Evolutionary conservation across 35 echinoderm and acorn worm genomes (phyloP).

Genomic region (Heliocidaris tuberculata): DNA sequence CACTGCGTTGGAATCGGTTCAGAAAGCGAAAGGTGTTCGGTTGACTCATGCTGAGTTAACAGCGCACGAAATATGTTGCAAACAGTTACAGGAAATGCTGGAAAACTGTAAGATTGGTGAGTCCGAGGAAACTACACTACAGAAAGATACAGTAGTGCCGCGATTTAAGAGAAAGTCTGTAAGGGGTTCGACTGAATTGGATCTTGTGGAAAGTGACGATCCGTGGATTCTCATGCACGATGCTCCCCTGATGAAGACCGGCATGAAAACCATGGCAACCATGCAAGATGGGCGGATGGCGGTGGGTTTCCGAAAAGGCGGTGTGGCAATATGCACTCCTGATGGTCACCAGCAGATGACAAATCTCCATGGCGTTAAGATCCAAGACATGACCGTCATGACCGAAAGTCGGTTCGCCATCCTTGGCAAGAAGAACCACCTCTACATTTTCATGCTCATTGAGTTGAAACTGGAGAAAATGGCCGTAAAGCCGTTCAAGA

Average conservation of each 20-base stretch:
- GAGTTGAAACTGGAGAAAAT: background rate
- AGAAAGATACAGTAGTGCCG: background rate
- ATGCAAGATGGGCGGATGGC: background rate
- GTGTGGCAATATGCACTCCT: background rate
- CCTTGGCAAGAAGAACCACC: background rate
- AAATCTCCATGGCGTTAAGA: background rate
- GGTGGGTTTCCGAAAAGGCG: background rate
- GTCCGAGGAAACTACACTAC: background rate
- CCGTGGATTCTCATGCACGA: background rate
- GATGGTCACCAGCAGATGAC: constrained; percentile 14
- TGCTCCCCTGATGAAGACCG: background rate
- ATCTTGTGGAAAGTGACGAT: background rate
- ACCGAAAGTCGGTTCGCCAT: constrained; percentile 1
- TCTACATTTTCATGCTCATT: background rate
- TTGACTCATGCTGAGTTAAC: background rate
- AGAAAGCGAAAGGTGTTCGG: background rate
- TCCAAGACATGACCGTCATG: background rate
- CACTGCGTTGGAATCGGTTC: background rate
- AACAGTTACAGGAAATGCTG: background rate
- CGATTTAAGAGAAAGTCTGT: background rate
- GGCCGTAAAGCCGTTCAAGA: background rate
- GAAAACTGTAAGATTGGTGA: too few relatives aligned
- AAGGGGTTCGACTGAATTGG: background rate
- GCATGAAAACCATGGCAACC: constrained; percentile 3
- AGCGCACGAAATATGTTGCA: background rate